A percentile compares a stretch with the other conserved stretches of the same genome.
Evolutionary conservation across 1,140 invertebrate species (phyloP).

Genomic region (Leptinotarsa undecemlineata): DNA sequence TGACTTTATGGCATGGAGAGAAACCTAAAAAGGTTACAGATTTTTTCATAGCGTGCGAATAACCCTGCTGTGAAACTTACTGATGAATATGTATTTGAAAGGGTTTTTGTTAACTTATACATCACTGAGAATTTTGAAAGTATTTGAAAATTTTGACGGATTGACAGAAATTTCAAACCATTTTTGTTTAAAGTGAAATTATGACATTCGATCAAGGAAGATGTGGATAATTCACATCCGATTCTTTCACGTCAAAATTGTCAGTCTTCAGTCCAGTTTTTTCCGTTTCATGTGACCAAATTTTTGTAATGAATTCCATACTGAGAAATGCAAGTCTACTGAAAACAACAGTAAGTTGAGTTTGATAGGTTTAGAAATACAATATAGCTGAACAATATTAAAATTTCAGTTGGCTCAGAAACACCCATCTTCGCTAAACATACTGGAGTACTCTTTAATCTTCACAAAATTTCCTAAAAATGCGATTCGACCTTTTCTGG

Average conservation of each 20-base stretch:
- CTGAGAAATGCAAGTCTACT: constrained; percentile 36
- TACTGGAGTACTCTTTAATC: neutral
- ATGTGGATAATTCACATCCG: constrained; percentile 7
- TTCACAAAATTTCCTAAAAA: neutral
- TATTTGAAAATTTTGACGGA: constrained; percentile 20
- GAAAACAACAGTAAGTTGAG: constrained; percentile 35
- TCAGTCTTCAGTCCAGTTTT: constrained; percentile 26
- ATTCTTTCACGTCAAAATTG: constrained; percentile 32
- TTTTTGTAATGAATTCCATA: constrained; percentile 42
- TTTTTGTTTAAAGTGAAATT: constrained; percentile 3
- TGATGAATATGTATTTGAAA: constrained; percentile 26
- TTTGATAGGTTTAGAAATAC: neutral
- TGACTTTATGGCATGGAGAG: neutral
- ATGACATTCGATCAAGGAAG: constrained; percentile 9
- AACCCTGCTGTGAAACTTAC: constrained; percentile 25
- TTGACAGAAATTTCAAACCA: constrained; percentile 19
- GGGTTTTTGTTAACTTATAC: constrained; percentile 34
- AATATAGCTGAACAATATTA: neutral
- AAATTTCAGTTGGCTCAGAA: neutral
- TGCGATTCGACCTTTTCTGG: neutral
- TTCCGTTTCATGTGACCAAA: constrained; percentile 34
- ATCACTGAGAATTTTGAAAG: constrained; percentile 35
- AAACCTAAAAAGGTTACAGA: neutral
- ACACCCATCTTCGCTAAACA: neutral
- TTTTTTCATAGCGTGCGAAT: too few species aligned